These are phyloP conservation scores for Atrina japonica DNA, from an alignment of 2,888 invertebrate species.

Conservation along the genomic window DNA sequence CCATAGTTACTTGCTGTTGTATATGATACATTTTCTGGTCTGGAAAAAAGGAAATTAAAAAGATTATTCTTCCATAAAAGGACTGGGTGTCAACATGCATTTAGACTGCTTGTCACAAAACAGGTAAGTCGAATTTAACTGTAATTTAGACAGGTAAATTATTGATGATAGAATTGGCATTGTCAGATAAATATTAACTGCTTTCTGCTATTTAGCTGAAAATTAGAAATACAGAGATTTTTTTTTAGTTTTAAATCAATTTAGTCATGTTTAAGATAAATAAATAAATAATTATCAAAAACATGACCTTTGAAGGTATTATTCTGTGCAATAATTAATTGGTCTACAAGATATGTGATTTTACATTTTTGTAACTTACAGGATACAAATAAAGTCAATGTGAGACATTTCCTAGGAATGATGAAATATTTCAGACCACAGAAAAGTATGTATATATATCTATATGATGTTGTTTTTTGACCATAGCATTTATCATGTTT, in stretches of 20 bases:
- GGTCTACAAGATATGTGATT: too few species aligned
- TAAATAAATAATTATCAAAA: too few species aligned
- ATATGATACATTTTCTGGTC: constrained; percentile 92
- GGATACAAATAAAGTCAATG: constrained; percentile 84
- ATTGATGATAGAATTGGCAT: too few species aligned
- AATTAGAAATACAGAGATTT: too few species aligned
- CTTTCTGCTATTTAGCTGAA: too few species aligned
- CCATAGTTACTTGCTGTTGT: constrained; percentile 93
- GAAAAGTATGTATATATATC: constrained; percentile 83
- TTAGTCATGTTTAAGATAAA: too few species aligned
- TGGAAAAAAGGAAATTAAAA: constrained; percentile 92
- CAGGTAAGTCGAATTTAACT: constrained; percentile 81
- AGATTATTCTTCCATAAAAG: constrained; percentile 91
- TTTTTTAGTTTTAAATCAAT: too few species aligned
- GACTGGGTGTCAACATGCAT: constrained; percentile 90
- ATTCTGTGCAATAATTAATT: too few species aligned
- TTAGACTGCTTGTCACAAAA: constrained; percentile 89
- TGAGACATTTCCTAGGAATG: constrained; percentile 90
- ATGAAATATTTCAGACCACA: constrained; percentile 90
- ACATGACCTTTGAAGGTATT: too few species aligned
- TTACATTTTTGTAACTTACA: constrained; percentile 54
- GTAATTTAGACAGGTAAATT: too few species aligned
- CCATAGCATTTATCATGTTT: not conserved
- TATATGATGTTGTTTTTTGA: not conserved
- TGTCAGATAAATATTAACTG: too few species aligned